Conservation (phyloP, 2,797 vertebrate genomes). For the Gymnoscopelus braueri region DNA sequence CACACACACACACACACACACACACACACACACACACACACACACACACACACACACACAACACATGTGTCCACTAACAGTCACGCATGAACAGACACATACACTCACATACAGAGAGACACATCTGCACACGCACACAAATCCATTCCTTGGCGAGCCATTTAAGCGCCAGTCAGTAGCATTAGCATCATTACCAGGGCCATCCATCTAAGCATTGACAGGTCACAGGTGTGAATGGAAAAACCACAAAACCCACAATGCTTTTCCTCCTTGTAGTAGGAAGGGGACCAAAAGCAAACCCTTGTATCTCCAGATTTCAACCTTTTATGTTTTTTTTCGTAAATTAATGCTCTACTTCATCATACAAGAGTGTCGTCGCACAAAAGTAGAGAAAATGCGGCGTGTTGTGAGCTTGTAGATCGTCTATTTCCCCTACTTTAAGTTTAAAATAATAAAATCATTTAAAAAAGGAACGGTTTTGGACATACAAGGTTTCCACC, state of each 20-base stretch:
- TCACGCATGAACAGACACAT: constrained; percentile 43
- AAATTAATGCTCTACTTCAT: too few relatives aligned
- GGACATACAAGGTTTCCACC: too few relatives aligned
- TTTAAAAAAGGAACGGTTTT: too few relatives aligned
- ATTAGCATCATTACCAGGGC: constrained; percentile 56
- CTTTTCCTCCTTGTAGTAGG: constrained; percentile 8
- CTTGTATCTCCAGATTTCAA: too few relatives aligned
- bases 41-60: constrained; percentile 16
- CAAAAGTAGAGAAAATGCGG: too few relatives aligned
- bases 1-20: constrained; percentile 22
- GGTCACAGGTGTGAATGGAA: constrained; percentile 62
- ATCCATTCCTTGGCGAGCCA: constrained; percentile 27
- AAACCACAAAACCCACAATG: constrained; percentile 62
- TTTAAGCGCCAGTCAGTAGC: constrained; percentile 42
- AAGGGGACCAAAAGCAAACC: too few relatives aligned
- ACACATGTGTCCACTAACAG: constrained; percentile 21
- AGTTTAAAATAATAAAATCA: too few relatives aligned
- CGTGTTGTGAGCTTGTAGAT: too few relatives aligned
- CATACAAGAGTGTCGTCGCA: too few relatives aligned
- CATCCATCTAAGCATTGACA: constrained; percentile 59
- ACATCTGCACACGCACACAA: constrained; percentile 15
- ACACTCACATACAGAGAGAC: background rate
- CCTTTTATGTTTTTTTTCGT: too few relatives aligned
- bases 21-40: constrained; percentile 34
- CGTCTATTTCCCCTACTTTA: too few relatives aligned